Evolutionary conservation across 37 sponge, comb jelly and placozoan genomes (phyloP), one percentile per base, ranked within the genome.

Genomic region (Crambe crambe): DNA sequence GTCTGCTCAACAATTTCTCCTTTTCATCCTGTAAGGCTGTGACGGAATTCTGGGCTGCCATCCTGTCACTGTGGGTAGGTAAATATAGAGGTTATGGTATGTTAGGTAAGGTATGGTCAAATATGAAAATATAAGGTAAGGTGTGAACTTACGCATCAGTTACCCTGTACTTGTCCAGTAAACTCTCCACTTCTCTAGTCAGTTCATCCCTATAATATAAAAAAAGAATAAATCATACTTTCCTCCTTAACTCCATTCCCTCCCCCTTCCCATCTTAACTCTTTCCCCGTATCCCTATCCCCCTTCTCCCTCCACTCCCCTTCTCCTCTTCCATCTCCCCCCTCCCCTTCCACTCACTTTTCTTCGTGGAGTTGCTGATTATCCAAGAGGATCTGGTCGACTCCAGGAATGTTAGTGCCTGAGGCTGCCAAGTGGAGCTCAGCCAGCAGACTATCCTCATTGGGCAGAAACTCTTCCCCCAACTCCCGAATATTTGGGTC

Each of bases 281-380:
- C 9, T 51, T 15, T 51, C 54, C 54, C 54, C 15, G 54, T 18
- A 9, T 18, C 54, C 54, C 54, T 15, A 51, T 15, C 70, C 41
- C 6, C 70, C 37, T 37, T 21, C n/a, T n/a, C n/a, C n/a, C n/a
- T n/a, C n/a, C 70, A 25, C 68, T 35, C 68, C 31, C 68, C 5
- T 30, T 20, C 37, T 29, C 2, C 21, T 22, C 32, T 68, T 35
- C 32, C 68, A 68, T 32, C 37, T 5, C 70, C 42, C 22, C 35
- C 37, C 69, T 4, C 17, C 36, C 30, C 69, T 21, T 25, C 40
- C 15, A 25, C 42, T 44, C 42, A 89, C 88, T 80, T 83, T 30
- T 79, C 85, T 65, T 44, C 80, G 22, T 76, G 54, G 22, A 92
- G 85, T 61, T 87, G 67, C 57, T 92, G 80, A 80, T 92, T 92